Conservation (phyloP, 2,888 invertebrate species). For the Callimorpha dominula region DNA sequence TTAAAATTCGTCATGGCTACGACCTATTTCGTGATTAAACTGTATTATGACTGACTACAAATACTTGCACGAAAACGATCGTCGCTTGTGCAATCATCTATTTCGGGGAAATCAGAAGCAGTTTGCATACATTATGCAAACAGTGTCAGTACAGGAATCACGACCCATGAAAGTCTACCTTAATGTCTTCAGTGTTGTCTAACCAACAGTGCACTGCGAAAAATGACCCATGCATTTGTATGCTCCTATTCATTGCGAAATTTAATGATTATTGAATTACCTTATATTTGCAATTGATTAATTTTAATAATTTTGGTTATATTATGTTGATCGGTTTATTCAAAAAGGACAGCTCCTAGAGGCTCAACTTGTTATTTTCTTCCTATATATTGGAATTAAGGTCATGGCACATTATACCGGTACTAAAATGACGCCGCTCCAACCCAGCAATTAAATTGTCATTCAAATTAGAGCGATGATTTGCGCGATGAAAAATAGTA, state of each 20-base stretch:
- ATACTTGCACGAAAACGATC: not conserved
- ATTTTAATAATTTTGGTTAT: too few species aligned
- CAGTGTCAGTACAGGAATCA: not conserved
- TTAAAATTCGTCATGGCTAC: conserved; percentile 2
- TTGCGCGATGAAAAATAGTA: too few species aligned
- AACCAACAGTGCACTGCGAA: not conserved
- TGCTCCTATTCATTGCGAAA: not conserved
- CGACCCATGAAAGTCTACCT: conserved; percentile 1
- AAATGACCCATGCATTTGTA: not conserved
- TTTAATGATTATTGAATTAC: not conserved
- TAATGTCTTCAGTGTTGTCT: not conserved
- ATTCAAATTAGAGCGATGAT: not conserved
- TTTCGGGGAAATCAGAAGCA: too few species aligned
- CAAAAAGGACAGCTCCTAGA: not conserved
- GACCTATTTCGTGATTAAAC: not conserved
- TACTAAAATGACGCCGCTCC: not conserved
- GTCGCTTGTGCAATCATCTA: not conserved
- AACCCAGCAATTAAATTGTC: not conserved
- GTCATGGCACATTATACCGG: not conserved
- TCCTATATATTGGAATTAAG: not conserved
- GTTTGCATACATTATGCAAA: too few species aligned
- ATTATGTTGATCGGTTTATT: too few species aligned
- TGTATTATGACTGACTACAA: not conserved
- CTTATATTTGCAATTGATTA: too few species aligned
- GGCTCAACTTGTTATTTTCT: not conserved